Conservation (phyloP, 1,140 invertebrate genomes). For the Epicauta chinensis region DNA sequence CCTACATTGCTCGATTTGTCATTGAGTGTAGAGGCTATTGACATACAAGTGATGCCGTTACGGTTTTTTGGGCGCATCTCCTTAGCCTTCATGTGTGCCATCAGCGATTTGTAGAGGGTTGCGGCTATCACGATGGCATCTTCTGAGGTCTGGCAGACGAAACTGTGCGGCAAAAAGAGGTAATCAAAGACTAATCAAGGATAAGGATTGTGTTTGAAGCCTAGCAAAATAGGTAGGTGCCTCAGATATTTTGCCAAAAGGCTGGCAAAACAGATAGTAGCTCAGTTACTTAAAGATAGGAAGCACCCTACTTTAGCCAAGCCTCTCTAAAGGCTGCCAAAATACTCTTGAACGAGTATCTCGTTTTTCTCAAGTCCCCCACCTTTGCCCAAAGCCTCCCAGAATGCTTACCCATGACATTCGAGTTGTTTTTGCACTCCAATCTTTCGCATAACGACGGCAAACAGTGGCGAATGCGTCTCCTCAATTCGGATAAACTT, state of each 20-base stretch:
- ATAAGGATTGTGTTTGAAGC: no score
- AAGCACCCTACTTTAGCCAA: no score
- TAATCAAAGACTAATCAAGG: background rate
- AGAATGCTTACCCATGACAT: conserved; percentile 68
- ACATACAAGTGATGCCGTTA: conserved; percentile 52
- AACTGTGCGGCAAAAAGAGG: conserved; percentile 43
- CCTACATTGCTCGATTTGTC: conserved; percentile 40
- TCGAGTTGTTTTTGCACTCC: conserved; percentile 71
- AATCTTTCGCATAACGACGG: conserved; percentile 80
- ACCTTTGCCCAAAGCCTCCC: no score
- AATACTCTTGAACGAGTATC: no score
- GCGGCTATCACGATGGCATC: conserved; percentile 86
- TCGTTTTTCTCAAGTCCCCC: no score
- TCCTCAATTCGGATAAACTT: conserved; percentile 45
- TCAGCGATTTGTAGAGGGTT: conserved; percentile 78
- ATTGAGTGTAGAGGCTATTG: conserved; percentile 31
- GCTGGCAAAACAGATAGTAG: no score
- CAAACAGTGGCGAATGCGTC: conserved; percentile 78
- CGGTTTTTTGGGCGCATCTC: conserved; percentile 53
- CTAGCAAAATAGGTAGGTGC: no score
- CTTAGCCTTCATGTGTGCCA: conserved; percentile 66
- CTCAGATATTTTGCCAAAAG: no score
- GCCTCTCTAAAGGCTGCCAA: no score
- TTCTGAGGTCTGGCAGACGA: conserved; percentile 79
- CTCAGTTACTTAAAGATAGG: no score